Evolutionary conservation across 2,113 vertebrate genomes (phyloP).

Genomic region (Aptenodytes patagonicus): DNA sequence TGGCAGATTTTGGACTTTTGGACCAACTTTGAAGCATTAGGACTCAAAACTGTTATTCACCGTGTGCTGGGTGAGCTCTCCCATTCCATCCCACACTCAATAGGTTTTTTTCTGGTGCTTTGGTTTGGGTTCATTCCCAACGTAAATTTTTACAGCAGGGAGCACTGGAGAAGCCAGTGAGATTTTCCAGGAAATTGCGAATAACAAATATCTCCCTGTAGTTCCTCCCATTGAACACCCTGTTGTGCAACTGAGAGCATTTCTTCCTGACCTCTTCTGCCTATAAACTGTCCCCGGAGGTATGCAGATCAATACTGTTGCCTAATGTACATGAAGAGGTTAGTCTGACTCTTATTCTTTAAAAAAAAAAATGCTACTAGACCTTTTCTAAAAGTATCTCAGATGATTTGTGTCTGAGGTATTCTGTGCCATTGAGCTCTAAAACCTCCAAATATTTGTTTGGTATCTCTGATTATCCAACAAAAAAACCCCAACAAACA

Average conservation of each 20-base stretch:
- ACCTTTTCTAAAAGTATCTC: not conserved
- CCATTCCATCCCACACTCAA: not conserved
- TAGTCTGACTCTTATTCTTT: not conserved
- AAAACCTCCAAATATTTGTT: constrained; percentile 16
- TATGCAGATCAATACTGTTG: not conserved
- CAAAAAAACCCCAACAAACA: not conserved
- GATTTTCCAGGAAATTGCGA: not conserved
- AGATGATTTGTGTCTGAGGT: not conserved
- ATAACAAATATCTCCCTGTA: not conserved
- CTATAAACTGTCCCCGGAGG: not conserved
- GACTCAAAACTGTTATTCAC: not conserved
- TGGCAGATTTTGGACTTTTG: not conserved
- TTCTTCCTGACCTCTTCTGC: constrained; percentile 6
- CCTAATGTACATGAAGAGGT: not conserved
- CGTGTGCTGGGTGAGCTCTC: not conserved
- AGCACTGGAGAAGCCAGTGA: not conserved
- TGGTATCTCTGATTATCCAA: not conserved
- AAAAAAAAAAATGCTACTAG: not conserved
- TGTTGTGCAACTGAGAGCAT: not conserved
- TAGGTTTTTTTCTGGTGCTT: not conserved
- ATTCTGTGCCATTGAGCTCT: not conserved
- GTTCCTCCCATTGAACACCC: not conserved
- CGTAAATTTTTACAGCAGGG: not conserved
- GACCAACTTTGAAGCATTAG: not conserved
- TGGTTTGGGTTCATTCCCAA: not conserved